Conservation (phyloP, 2,113 vertebrate species). For the Pontoporia blainvillei region DNA sequence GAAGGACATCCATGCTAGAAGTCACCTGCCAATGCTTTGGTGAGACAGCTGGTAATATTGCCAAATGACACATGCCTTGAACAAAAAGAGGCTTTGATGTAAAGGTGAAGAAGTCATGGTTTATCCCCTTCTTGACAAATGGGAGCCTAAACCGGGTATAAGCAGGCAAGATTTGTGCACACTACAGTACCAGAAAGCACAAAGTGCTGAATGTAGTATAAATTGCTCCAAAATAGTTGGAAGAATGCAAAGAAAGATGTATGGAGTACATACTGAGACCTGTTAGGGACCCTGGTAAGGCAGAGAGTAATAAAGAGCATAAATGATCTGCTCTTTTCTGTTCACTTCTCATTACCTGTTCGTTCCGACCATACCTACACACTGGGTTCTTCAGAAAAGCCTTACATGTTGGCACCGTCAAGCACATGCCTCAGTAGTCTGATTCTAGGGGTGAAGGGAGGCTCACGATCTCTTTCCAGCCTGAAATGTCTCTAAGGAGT, state of each 20-base stretch:
- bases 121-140: neutral
- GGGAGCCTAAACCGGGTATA: neutral
- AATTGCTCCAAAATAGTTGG: neutral
- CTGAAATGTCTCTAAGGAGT: neutral
- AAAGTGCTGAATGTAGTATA: fast-evolving
- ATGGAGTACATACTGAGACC: too few species aligned
- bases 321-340: neutral
- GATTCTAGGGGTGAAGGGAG: fast-evolving
- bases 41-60: neutral
- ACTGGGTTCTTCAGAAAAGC: neutral
- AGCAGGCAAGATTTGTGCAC: neutral
- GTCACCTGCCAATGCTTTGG: neutral
- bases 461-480: neutral
- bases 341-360: neutral
- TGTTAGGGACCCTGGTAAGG: too few species aligned
- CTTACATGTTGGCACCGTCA: too few species aligned
- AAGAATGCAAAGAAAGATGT: neutral
- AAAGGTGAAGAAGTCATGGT: neutral
- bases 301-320: neutral
- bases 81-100: neutral
- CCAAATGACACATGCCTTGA: neutral
- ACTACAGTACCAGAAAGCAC: neutral
- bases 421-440: neutral
- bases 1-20: neutral
- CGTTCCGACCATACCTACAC: neutral